Conservation (phyloP, 2,113 vertebrate species). For the Narcine bancroftii region DNA sequence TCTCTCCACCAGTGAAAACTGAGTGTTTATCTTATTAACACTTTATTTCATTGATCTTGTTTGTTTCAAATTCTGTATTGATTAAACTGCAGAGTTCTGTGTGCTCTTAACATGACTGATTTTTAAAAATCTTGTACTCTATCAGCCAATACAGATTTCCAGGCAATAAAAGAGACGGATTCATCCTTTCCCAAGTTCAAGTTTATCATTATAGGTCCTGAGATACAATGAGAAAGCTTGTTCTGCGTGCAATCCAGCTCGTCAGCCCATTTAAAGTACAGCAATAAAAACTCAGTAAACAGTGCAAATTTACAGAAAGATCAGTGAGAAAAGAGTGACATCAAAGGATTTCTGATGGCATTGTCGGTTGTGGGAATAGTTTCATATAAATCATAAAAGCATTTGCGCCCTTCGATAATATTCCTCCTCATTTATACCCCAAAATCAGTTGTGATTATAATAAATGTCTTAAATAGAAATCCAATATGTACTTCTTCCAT, state of each 20-base stretch:
- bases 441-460: not conserved
- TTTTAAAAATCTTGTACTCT: not conserved
- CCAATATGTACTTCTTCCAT: not conserved
- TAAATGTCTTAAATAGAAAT: not conserved
- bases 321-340: no score
- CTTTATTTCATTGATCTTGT: not conserved
- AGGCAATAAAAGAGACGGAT: not conserved
- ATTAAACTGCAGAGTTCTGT: not conserved
- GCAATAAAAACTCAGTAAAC: no score
- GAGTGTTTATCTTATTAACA: no score
- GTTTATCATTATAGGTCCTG: no score
- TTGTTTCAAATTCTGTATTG: not conserved
- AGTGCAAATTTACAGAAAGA: no score
- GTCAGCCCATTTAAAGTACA: no score
- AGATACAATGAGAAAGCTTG: no score
- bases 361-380: not conserved
- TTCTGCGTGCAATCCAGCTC: no score
- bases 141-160: not conserved
- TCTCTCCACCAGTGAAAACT: not conserved
- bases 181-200: not conserved
- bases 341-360: not conserved
- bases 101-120: not conserved
- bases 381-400: not conserved
- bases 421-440: not conserved
- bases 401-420: not conserved